These are phyloP conservation scores for Chloroceryle aenea DNA, from an alignment of 2,113 vertebrate genomes.

Conservation along the genomic window DNA sequence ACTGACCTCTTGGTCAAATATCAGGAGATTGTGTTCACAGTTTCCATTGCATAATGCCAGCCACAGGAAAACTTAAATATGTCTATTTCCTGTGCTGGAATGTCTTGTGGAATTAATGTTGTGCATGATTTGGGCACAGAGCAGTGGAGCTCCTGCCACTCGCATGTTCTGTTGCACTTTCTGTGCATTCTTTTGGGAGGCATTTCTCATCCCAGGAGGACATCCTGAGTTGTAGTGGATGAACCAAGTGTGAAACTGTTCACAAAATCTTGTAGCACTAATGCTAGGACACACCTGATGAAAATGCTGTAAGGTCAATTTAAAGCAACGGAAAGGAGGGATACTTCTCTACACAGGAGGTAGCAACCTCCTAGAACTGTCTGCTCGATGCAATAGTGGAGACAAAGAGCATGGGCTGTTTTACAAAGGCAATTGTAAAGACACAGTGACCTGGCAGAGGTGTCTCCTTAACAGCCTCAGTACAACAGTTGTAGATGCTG, in stretches of 20 bases:
- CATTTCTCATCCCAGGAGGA: background rate
- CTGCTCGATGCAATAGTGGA: background rate
- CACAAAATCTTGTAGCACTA: background rate
- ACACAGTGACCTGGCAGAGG: background rate
- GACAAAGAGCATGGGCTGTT: background rate
- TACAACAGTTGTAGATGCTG: accelerated
- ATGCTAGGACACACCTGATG: background rate
- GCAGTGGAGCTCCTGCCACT: background rate
- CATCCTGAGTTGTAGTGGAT: background rate
- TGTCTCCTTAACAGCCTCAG: background rate
- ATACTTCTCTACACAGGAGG: background rate
- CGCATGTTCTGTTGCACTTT: background rate
- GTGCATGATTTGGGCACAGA: background rate
- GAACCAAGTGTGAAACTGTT: background rate
- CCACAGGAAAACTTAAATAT: background rate
- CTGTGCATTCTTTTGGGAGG: background rate
- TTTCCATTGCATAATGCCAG: background rate
- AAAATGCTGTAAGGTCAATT: background rate
- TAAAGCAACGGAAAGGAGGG: background rate
- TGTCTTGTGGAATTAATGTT: background rate
- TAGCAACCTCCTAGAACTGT: background rate
- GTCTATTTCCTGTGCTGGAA: background rate
- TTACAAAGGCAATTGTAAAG: background rate
- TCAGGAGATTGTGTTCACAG: background rate
- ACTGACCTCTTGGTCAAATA: background rate